A percentile compares a stretch with the other conserved stretches of the same genome.
Conservation (phyloP, 2,888 invertebrate species). For the Sabatieria punctata region DNA sequence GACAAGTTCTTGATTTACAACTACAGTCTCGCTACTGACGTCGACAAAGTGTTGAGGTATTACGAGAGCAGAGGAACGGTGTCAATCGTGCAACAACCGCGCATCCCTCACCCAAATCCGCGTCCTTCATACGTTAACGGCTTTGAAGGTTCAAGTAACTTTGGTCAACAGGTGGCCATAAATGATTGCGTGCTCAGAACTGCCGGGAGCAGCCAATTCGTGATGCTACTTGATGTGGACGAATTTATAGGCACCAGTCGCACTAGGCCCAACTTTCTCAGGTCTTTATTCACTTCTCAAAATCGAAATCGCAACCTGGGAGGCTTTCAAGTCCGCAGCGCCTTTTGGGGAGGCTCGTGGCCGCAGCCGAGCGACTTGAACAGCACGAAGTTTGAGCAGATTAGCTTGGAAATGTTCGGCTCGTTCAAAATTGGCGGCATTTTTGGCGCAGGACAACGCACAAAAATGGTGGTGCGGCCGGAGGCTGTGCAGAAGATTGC, state of each 20-base stretch:
- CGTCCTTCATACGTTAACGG: background rate
- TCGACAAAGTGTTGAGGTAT: conserved; percentile 31
- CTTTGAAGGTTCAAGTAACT: background rate
- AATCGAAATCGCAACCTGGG: background rate
- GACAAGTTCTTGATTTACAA: conserved; percentile 39
- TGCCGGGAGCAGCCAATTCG: background rate
- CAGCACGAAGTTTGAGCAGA: no score
- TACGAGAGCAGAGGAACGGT: conserved; percentile 27
- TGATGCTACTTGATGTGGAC: background rate
- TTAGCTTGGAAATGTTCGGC: no score
- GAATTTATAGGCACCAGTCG: background rate
- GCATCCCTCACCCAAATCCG: background rate
- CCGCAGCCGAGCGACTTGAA: no score
- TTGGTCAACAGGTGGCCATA: background rate
- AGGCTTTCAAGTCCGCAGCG: conserved; percentile 2
- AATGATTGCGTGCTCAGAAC: background rate
- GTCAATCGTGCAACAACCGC: background rate
- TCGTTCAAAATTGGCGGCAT: no score
- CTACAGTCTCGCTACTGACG: conserved; percentile 31
- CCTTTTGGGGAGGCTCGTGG: background rate
- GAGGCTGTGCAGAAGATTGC: background rate
- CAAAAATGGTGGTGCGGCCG: background rate
- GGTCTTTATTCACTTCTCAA: background rate
- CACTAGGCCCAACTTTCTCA: background rate
- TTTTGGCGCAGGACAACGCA: background rate